Evolutionary conservation across 1,140 invertebrate species (phyloP).

Genomic region (Dreissena polymorpha): DNA sequence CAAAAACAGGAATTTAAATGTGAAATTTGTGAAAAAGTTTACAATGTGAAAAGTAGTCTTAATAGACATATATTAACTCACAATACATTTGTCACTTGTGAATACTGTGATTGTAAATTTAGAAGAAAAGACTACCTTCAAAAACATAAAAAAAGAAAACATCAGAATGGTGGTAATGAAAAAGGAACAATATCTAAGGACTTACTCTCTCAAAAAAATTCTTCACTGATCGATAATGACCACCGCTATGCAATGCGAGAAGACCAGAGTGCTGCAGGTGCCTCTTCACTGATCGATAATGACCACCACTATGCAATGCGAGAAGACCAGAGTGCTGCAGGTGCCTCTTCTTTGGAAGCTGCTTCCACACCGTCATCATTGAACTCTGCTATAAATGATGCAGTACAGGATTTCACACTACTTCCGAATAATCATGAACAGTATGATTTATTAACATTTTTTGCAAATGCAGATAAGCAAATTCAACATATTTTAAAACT

Average conservation of each 20-base stretch:
- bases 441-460: constrained; percentile 41
- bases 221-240: not conserved
- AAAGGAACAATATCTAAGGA: not conserved
- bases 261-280: too few species aligned
- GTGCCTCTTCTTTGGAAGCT: too few species aligned
- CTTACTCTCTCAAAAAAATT: not conserved
- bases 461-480: constrained; percentile 20
- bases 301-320: too few species aligned
- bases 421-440: constrained; percentile 30
- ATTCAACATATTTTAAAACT: constrained; percentile 23
- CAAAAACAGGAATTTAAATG: too few species aligned
- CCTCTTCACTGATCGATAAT: too few species aligned
- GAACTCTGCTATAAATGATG: too few species aligned
- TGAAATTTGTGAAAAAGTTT: constrained; percentile 45
- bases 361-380: too few species aligned
- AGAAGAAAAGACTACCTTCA: too few species aligned
- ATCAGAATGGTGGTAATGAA: constrained; percentile 13
- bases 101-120: constrained; percentile 38
- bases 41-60: constrained; percentile 14
- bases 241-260: too few species aligned
- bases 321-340: too few species aligned
- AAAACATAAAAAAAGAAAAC: constrained; percentile 25
- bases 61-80: constrained; percentile 48
- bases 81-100: constrained; percentile 33
- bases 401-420: constrained; percentile 25